These are phyloP conservation scores for Catharus minimus DNA, from an alignment of 2,113 vertebrate genomes.

Conservation along the genomic window DNA sequence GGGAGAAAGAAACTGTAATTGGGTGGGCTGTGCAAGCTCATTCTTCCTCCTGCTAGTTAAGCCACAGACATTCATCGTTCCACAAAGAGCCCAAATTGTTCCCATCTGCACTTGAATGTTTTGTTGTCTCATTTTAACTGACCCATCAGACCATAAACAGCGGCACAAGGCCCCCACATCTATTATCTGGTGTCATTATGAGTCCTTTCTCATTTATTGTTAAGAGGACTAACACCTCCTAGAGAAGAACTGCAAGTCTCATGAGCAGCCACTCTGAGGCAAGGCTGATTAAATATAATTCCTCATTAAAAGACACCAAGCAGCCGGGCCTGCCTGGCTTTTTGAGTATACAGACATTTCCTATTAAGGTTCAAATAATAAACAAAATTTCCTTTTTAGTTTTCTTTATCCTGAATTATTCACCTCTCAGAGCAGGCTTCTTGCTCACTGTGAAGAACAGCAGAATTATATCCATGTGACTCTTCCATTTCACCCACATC, in stretches of 20 bases:
- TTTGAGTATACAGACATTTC: neutral
- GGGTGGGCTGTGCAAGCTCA: neutral
- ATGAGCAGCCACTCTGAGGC: accelerated
- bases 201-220: neutral
- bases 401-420: neutral
- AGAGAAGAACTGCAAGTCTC: neutral
- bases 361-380: neutral
- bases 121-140: slow-evolving; percentile 49
- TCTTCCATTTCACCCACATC: neutral
- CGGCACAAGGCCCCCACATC: neutral
- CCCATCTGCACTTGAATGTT: neutral
- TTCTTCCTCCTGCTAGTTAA: neutral
- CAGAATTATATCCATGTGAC: neutral
- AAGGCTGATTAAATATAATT: neutral
- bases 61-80: neutral
- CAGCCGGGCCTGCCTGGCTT: neutral
- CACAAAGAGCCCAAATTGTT: slow-evolving; percentile 49
- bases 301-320: neutral
- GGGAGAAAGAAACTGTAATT: neutral
- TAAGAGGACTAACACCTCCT: neutral
- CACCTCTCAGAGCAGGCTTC: neutral
- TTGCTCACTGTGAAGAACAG: neutral
- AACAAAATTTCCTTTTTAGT: neutral
- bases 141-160: slow-evolving; percentile 30
- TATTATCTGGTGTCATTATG: slow-evolving; percentile 53